Percentiles rank a stretch among this genome's conserved stretches.
These are phyloP conservation scores for Pediacus dermestoides DNA, from an alignment of 2,888 invertebrate species.

Conservation along the genomic window DNA sequence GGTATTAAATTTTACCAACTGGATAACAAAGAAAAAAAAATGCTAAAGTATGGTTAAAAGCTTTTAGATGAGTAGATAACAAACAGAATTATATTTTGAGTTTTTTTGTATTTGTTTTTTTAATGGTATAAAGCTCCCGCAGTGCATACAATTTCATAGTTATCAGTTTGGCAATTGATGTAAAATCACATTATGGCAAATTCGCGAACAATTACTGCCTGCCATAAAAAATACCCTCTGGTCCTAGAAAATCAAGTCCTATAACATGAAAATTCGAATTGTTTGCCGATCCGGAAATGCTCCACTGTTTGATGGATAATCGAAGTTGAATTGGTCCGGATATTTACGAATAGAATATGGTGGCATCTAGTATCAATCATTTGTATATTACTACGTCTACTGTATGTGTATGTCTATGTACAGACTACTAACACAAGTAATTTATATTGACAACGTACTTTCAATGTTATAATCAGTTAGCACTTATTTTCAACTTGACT, in stretches of 20 bases:
- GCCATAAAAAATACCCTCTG: conserved; percentile 20
- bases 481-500: too few species aligned
- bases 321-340: conserved; percentile 20
- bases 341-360: conserved; percentile 16
- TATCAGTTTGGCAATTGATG: conserved; percentile 1
- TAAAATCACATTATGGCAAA: conserved; percentile 9
- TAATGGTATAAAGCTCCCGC: too few species aligned
- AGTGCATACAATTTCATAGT: too few species aligned
- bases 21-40: too few species aligned
- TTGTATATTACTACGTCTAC: too few species aligned
- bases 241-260: conserved; percentile 22
- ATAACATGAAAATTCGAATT: conserved; percentile 30
- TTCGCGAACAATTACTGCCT: conserved; percentile 19
- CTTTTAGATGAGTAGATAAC: conserved; percentile 4
- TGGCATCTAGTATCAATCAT: too few species aligned
- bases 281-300: conserved; percentile 24
- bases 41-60: too few species aligned
- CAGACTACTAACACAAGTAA: too few species aligned
- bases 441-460: too few species aligned
- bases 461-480: too few species aligned
- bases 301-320: conserved; percentile 23
- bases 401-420: too few species aligned
- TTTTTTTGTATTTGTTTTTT: not conserved
- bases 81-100: not conserved
- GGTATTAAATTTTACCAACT: too few species aligned